Evolutionary conservation across 2,113 vertebrate genomes (phyloP).

Genomic region (Hassar affinis): DNA sequence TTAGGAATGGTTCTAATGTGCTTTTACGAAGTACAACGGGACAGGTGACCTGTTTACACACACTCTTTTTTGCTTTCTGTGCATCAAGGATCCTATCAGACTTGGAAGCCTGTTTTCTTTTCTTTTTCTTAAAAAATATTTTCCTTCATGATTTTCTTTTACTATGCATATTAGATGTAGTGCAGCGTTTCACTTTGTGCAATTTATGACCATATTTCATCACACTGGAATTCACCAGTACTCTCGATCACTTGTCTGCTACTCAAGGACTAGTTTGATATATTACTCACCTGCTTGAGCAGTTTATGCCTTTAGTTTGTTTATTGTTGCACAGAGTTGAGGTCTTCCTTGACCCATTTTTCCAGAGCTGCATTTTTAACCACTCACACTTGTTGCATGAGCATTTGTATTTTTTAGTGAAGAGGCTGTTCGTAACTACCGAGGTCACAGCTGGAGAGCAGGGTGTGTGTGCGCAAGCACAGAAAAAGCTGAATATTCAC

Average conservation of each 20-base stretch:
- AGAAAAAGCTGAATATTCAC: conserved; percentile 8
- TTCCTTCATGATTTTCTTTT: not conserved
- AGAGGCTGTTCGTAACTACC: conserved; percentile 7
- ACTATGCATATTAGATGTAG: not conserved
- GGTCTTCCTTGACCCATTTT: conserved; percentile 6
- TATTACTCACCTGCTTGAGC: not conserved
- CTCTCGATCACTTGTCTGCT: too few species aligned
- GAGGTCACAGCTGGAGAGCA: conserved; percentile 13
- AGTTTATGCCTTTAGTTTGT: not conserved
- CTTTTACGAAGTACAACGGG: not conserved
- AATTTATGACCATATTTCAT: not conserved
- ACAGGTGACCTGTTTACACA: not conserved
- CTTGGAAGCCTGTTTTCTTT: not conserved
- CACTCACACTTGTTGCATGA: not conserved
- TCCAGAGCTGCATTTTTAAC: not conserved
- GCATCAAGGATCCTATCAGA: not conserved
- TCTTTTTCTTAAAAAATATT: not conserved
- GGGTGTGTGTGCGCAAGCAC: not conserved
- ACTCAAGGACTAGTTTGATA: not conserved
- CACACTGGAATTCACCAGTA: not conserved
- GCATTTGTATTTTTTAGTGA: conserved; percentile 11
- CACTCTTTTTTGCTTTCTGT: not conserved
- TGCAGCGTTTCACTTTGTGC: not conserved
- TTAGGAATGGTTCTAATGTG: not conserved
- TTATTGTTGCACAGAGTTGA: not conserved